phyloP scores from a whole-genome alignment of 2,113 vertebrate genomes.

The Aldabrachelys gigantea region DNA sequence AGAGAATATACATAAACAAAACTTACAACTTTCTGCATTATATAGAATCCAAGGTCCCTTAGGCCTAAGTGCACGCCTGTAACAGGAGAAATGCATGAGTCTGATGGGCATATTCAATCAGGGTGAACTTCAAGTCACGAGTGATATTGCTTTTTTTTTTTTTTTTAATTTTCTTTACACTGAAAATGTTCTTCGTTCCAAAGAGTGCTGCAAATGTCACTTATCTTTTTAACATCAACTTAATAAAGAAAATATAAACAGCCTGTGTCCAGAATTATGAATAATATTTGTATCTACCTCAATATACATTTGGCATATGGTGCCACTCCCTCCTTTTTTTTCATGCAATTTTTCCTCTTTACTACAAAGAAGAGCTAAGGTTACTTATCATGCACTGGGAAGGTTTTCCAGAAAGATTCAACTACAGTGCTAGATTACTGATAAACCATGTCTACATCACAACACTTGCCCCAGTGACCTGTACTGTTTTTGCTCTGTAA shows the following conservation, averaged over 20 bases:
- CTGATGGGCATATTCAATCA: conserved; percentile 38
- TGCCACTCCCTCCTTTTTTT: conserved; percentile 37
- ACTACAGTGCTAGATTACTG: conserved; percentile 35
- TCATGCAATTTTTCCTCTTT: background rate
- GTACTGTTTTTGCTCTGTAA: background rate
- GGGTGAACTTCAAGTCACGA: conserved; percentile 35
- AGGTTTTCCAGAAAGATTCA: conserved; percentile 61
- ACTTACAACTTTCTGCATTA: background rate
- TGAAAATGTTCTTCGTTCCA: conserved; percentile 61
- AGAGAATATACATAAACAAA: conserved; percentile 44
- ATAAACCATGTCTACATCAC: conserved; percentile 28
- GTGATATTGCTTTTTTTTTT: conserved; percentile 52
- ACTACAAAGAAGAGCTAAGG: conserved; percentile 46
- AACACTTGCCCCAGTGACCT: conserved; percentile 18
- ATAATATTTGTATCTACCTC: conserved; percentile 57
- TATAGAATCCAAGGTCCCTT: background rate
- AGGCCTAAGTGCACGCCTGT: background rate
- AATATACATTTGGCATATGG: conserved; percentile 69
- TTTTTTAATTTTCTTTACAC: conserved; percentile 66
- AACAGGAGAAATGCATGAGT: conserved; percentile 16
- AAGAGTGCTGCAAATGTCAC: conserved; percentile 50
- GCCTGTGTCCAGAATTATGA: conserved; percentile 69
- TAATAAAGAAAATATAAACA: conserved; percentile 64
- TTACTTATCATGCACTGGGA: conserved; percentile 59
- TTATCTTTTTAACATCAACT: conserved; percentile 42